Evolutionary conservation across 2,113 vertebrate species (phyloP).

Genomic region (Gyps fulvus): DNA sequence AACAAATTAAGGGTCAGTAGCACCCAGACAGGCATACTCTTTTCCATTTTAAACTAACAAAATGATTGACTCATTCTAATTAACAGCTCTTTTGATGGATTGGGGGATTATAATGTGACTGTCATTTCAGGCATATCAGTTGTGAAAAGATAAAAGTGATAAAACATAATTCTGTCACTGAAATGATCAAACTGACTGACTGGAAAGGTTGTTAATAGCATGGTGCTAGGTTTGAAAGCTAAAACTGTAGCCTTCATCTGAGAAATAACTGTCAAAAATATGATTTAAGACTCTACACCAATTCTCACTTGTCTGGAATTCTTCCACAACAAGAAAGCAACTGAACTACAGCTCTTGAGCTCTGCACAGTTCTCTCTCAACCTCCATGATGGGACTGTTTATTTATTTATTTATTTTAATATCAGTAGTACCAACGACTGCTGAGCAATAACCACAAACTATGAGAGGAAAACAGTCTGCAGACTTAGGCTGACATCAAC

Average conservation of each 20-base stretch:
- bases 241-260: neutral
- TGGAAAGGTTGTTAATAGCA: neutral
- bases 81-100: neutral
- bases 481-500: neutral
- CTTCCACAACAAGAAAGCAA: neutral
- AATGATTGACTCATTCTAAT: neutral
- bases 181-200: neutral
- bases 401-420: neutral
- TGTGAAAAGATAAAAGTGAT: neutral
- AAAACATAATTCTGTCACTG: neutral
- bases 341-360: neutral
- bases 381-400: neutral
- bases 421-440: neutral
- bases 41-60: neutral
- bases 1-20: neutral
- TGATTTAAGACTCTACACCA: neutral
- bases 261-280: neutral
- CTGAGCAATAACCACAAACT: neutral
- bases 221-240: neutral
- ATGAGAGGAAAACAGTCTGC: neutral
- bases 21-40: neutral
- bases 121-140: neutral
- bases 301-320: neutral
- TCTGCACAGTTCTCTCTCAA: neutral
- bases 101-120: neutral